phyloP scores from a whole-genome alignment of 2,888 invertebrate genomes.

The Athalia circularis region DNA sequence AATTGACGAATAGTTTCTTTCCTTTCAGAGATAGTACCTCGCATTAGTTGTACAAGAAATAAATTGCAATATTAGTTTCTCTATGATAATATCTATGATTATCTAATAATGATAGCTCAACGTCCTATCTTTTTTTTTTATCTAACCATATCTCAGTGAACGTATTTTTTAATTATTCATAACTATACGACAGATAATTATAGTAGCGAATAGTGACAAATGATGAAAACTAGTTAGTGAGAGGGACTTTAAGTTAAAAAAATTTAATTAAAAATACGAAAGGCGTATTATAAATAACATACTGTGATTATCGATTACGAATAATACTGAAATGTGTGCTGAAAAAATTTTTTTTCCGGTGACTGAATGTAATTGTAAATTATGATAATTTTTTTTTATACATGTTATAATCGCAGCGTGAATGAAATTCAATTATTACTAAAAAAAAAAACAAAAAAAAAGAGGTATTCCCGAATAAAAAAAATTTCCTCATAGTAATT shows the following conservation, averaged over 20 bases:
- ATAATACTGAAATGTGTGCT: constrained; percentile 21
- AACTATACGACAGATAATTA: too few species aligned
- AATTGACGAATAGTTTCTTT: too few species aligned
- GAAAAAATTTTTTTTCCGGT: background rate
- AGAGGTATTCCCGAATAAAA: too few species aligned
- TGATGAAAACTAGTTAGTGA: background rate
- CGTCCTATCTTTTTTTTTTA: background rate
- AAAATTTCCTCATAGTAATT: too few species aligned
- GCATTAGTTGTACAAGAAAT: background rate
- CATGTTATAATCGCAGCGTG: constrained; percentile 18
- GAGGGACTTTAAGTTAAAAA: constrained; percentile 12
- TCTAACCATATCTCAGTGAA: constrained; percentile 24
- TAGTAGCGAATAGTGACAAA: too few species aligned
- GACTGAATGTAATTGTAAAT: constrained; percentile 12
- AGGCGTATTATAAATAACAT: constrained; percentile 26
- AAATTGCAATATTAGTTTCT: constrained; percentile 40
- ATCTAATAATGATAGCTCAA: background rate
- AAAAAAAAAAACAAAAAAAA: too few species aligned
- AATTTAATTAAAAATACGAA: constrained; percentile 35
- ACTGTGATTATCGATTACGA: constrained; percentile 32
- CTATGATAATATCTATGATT: background rate
- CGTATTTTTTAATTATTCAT: background rate
- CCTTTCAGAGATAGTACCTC: too few species aligned
- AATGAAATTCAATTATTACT: constrained; percentile 9
- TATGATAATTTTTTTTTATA: constrained; percentile 29